A percentile compares a stretch with the other conserved stretches of the same genome.
These are phyloP conservation scores for Engystomops pustulosus DNA, from an alignment of 2,113 vertebrate genomes.

Conservation along the genomic window DNA sequence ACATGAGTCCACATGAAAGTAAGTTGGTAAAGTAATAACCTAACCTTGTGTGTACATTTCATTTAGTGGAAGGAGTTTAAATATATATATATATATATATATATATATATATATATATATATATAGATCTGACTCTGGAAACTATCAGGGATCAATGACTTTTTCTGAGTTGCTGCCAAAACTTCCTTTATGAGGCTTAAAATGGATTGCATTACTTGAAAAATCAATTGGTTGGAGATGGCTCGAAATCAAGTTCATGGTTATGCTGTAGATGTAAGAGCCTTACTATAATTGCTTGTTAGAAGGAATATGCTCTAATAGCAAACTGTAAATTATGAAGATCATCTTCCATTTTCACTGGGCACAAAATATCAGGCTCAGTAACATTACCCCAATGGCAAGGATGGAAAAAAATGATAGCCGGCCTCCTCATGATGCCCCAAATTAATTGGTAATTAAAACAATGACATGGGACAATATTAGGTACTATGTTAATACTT, in stretches of 20 bases:
- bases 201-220: constrained; percentile 49
- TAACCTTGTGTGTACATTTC: no score
- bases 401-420: not conserved
- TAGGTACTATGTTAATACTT: no score
- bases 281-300: constrained; percentile 15
- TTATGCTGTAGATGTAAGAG: constrained; percentile 8
- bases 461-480: no score
- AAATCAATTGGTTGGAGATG: constrained; percentile 41
- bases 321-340: not conserved
- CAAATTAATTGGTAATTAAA: no score
- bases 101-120: not conserved
- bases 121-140: not conserved
- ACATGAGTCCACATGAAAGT: no score
- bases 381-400: not conserved
- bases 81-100: not conserved
- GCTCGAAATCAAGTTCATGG: constrained; percentile 3
- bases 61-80: no score
- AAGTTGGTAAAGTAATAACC: no score
- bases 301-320: not conserved
- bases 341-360: not conserved
- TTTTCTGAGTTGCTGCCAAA: constrained; percentile 34
- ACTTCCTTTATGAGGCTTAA: constrained; percentile 40
- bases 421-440: not conserved
- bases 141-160: constrained; percentile 25
- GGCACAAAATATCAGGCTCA: not conserved